Base-by-base conservation (phyloP, 2,888 invertebrate species). In the Orthosia gracilis region DNA sequence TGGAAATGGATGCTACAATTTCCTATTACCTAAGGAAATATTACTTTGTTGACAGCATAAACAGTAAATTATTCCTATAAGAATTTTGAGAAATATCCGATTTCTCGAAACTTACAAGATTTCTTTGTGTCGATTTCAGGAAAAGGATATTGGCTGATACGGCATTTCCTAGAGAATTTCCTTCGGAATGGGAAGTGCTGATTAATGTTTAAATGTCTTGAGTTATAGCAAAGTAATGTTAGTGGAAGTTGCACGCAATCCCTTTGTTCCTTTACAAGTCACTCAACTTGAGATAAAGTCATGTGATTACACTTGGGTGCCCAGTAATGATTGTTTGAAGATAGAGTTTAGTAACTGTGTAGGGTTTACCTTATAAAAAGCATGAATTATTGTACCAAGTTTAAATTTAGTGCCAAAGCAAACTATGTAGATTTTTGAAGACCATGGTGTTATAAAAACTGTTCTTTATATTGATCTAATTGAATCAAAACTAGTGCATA, bases 211-310 rank as follows among this genome's bases (percentile, higher is more conserved):
- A 63, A 73, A 73, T 76, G 31, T 81, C 5, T 55, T 62, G 7
- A 61, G 59, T 31, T 80, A 54, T 62, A 57, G 52, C 13, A 47
- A 52, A 65, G 11, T 21, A 62, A 26, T 47, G 50, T 63, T 54
- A 18, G 57, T 65, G 18, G 47, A 69, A 64, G 74, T 73, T 68
- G 50, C 26, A 17, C 67, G 64, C 57, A 78, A 74, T 69, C 40
- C 45, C 69, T 71, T 69, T 64, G 76, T 82, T 66, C 9, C 55
- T 76, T 40, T 61, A 72, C 4, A 72, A 76, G 84, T 79, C 81
- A 77, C 13, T 85, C 75, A 81, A 78, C 85, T 74, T 73, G 45
- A 76, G 78, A 83, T 77, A 73, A 83, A 83, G 64, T 58, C 54
- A 23, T 62, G 2, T 71, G n/a, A 64, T 63, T 75, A 75, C 47